A percentile compares a stretch with the other conserved stretches of the same genome.
These are phyloP conservation scores for Poecile montanus DNA, from an alignment of 2,797 vertebrate species.

Conservation along the genomic window DNA sequence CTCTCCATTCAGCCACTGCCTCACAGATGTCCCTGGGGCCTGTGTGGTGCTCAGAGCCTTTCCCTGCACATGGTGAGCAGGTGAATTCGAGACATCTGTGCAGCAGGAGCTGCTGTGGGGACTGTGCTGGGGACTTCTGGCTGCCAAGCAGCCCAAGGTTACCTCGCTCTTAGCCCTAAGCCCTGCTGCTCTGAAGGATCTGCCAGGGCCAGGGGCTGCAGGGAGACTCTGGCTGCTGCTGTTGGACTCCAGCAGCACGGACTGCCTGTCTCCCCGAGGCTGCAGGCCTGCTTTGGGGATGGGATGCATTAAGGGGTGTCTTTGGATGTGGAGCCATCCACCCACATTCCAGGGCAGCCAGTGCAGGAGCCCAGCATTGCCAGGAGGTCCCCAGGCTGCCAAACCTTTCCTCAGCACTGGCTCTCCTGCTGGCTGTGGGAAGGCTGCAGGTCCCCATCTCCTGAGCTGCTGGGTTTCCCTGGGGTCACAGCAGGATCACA, in stretches of 20 bases:
- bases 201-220: background rate
- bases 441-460: background rate
- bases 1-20: background rate
- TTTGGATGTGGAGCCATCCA: background rate
- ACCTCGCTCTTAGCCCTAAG: background rate
- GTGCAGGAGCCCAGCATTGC: background rate
- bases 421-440: background rate
- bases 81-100: background rate
- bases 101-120: background rate
- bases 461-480: background rate
- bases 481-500: background rate
- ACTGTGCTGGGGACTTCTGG: fast-evolving
- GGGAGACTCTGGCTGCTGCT: background rate
- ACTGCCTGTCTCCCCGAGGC: background rate
- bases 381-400: background rate
- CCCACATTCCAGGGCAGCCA: background rate
- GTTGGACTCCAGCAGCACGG: fast-evolving
- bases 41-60: background rate
- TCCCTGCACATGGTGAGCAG: background rate
- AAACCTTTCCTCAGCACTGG: background rate
- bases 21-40: background rate
- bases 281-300: background rate
- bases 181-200: background rate
- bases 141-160: background rate
- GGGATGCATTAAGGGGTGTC: background rate